Evolutionary conservation across 2,113 vertebrate genomes (phyloP).

Genomic region (Semicossyphus pulcher): DNA sequence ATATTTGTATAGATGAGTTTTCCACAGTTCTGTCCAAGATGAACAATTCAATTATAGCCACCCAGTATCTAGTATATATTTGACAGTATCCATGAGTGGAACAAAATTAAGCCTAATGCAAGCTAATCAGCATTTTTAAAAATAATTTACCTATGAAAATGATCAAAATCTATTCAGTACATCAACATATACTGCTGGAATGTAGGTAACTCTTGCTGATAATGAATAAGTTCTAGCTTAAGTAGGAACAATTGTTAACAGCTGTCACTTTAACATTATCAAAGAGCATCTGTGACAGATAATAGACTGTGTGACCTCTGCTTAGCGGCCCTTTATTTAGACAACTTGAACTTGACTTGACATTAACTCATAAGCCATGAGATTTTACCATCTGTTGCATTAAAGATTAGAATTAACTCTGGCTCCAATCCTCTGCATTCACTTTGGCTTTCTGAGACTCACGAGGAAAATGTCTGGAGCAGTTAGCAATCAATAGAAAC

Average conservation of each 20-base stretch:
- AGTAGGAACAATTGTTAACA: slow-evolving; percentile 4
- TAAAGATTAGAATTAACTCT: slow-evolving; percentile 56
- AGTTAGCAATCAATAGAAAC: slow-evolving; percentile 28
- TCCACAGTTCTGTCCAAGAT: not conserved
- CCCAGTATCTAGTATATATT: not conserved
- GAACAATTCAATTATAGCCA: not conserved
- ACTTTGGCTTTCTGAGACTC: slow-evolving; percentile 31
- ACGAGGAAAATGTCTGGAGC: slow-evolving; percentile 23
- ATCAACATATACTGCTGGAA: not conserved
- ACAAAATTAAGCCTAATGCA: too few relatives aligned
- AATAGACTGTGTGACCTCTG: slow-evolving; percentile 25
- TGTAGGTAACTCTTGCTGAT: not conserved
- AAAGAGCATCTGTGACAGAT: slow-evolving; percentile 18
- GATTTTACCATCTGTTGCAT: slow-evolving; percentile 67
- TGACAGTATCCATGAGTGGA: not conserved
- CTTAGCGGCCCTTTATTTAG: slow-evolving; percentile 72
- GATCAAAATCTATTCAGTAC: not conserved
- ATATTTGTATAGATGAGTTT: not conserved
- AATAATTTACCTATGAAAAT: too few relatives aligned
- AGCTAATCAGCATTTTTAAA: too few relatives aligned
- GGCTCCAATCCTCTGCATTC: slow-evolving; percentile 29
- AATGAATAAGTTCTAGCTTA: not conserved
- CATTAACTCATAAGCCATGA: slow-evolving; percentile 71
- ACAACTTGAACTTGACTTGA: slow-evolving; percentile 72
- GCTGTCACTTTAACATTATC: slow-evolving; percentile 38